Evolutionary conservation across 2,888 invertebrate species (phyloP).

Genomic region (Phrixothrix hirtus): DNA sequence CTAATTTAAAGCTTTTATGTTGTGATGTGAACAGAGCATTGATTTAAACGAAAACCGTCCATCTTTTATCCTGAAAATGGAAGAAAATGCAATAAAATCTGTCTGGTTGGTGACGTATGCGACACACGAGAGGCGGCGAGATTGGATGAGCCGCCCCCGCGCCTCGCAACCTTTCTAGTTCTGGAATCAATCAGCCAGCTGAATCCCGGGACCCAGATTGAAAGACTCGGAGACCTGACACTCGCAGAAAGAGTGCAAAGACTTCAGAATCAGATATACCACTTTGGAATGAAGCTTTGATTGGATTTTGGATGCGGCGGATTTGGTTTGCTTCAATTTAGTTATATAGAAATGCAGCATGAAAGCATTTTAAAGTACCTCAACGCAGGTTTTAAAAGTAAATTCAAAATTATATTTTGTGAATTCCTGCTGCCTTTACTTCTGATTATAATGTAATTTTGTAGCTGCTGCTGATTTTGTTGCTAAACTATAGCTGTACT

Average conservation of each 20-base stretch:
- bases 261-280: slow-evolving; percentile 41
- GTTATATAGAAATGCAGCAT: slow-evolving; percentile 30
- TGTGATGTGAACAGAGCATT: slow-evolving; percentile 60
- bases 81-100: slow-evolving; percentile 55
- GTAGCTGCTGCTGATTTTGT: background rate
- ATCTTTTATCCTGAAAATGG: slow-evolving; percentile 74
- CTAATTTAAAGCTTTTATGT: slow-evolving; percentile 24
- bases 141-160: slow-evolving; percentile 48
- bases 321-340: slow-evolving; percentile 31
- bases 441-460: slow-evolving; percentile 2
- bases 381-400: slow-evolving; percentile 15
- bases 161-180: slow-evolving; percentile 31
- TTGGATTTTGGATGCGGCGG: slow-evolving; percentile 44
- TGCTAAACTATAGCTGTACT: no score
- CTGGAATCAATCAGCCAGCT: slow-evolving; percentile 43
- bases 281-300: slow-evolving; percentile 45
- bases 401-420: slow-evolving; percentile 19
- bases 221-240: slow-evolving; percentile 42
- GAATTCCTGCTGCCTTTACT: slow-evolving; percentile 6
- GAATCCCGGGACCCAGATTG: slow-evolving; percentile 39
- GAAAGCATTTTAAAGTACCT: slow-evolving; percentile 30
- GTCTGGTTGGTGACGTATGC: slow-evolving; percentile 54
- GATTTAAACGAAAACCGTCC: slow-evolving; percentile 93
- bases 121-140: slow-evolving; percentile 52
- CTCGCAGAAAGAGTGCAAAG: slow-evolving; percentile 42